phyloP scores from a whole-genome alignment of 2,113 vertebrate species.

The Notechis scutatus region DNA sequence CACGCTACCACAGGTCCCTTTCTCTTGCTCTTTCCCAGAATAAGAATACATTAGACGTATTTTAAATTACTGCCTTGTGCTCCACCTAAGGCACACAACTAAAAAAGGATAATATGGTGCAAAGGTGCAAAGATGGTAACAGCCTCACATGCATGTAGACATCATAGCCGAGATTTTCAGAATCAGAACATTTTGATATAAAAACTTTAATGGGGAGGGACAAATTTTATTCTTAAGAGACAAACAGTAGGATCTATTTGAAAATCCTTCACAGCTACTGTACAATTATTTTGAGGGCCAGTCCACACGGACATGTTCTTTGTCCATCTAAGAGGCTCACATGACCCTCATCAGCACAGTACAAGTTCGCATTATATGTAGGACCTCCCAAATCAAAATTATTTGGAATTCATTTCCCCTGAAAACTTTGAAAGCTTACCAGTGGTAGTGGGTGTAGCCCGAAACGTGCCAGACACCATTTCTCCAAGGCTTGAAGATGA shows the following conservation, averaged over 20 bases:
- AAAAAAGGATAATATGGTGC: not conserved
- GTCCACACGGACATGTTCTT: not conserved
- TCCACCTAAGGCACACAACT: not conserved
- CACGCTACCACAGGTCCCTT: too few relatives aligned
- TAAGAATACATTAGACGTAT: not conserved
- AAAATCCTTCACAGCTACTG: not conserved
- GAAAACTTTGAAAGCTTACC: conserved; percentile 67
- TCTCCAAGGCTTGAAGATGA: conserved; percentile 97
- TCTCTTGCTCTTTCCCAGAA: not conserved
- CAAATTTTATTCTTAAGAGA: not conserved
- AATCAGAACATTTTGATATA: not conserved
- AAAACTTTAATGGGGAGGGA: not conserved
- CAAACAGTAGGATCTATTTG: not conserved
- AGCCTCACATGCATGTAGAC: not conserved
- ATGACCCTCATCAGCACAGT: not conserved
- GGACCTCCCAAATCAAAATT: not conserved
- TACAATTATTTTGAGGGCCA: not conserved
- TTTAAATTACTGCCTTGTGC: not conserved
- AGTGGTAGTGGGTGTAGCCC: conserved; percentile 87
- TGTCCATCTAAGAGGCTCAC: not conserved
- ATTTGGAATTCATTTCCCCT: not conserved
- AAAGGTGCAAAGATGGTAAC: not conserved
- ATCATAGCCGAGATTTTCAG: not conserved
- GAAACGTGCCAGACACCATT: conserved; percentile 94
- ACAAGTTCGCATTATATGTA: not conserved